Evolutionary conservation across 2,797 vertebrate genomes (phyloP).

Genomic region (Gouania willdenowi): DNA sequence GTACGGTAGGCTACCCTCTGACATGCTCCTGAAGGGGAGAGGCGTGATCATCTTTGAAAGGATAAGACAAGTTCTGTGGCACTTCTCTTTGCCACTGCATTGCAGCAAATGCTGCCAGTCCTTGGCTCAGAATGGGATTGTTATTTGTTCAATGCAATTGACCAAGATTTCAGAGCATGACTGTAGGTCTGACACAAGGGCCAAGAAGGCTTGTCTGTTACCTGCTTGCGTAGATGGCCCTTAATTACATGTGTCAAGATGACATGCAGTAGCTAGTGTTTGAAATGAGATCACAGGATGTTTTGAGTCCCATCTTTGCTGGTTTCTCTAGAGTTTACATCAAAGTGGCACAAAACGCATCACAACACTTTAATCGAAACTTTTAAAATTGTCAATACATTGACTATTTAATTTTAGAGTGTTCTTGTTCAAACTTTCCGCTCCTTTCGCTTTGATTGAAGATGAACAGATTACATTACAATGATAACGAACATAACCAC

Average conservation of each 20-base stretch:
- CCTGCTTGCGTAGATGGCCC: conserved; percentile 48
- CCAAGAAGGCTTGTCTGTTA: conserved; percentile 41
- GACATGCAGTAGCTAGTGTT: conserved; percentile 26
- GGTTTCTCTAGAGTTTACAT: conserved; percentile 36
- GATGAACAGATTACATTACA: conserved; percentile 20
- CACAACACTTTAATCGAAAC: conserved; percentile 28
- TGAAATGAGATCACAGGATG: conserved; percentile 26
- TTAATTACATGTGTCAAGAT: conserved; percentile 65
- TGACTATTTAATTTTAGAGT: conserved; percentile 19
- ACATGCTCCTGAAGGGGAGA: conserved; percentile 39
- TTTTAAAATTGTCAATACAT: conserved; percentile 11
- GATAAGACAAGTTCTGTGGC: conserved; percentile 39
- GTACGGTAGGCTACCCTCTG: conserved; percentile 5
- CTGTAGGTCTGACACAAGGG: conserved; percentile 39
- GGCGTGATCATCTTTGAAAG: conserved; percentile 38
- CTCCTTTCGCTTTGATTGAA: conserved; percentile 11
- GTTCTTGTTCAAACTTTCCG: conserved; percentile 13
- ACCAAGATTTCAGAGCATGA: conserved; percentile 18
- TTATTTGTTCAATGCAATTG: conserved; percentile 53
- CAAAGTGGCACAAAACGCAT: conserved; percentile 16
- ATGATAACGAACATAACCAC: conserved; percentile 40
- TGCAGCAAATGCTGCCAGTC: conserved; percentile 62
- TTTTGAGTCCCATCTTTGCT: conserved; percentile 40
- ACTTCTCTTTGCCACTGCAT: conserved; percentile 55
- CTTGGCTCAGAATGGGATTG: conserved; percentile 35